These are phyloP conservation scores for Vandiemenella viatica DNA, from an alignment of 2,888 invertebrate species.

Conservation along the genomic window DNA sequence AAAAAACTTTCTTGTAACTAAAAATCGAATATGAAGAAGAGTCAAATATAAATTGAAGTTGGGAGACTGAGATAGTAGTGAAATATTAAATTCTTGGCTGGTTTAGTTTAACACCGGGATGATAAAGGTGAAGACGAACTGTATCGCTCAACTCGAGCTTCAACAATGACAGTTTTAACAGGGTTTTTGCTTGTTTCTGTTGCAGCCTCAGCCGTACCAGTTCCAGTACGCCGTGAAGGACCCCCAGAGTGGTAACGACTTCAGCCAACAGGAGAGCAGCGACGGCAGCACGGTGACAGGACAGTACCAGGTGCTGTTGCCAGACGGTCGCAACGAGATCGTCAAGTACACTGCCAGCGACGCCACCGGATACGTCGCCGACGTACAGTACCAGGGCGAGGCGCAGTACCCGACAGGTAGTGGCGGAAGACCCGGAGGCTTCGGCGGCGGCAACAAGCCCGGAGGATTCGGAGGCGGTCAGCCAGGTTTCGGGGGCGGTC, in stretches of 20 bases:
- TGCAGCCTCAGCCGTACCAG: conserved; percentile 57
- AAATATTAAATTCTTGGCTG: too few relatives aligned
- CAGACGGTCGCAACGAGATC: conserved; percentile 72
- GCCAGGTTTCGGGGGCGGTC: background rate
- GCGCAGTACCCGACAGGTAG: background rate
- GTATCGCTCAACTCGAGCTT: background rate
- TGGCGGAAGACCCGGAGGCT: conserved; percentile 7
- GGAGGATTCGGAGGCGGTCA: conserved; percentile 1
- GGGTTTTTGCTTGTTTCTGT: too few relatives aligned
- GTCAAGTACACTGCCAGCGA: conserved; percentile 78
- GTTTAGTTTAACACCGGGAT: too few relatives aligned
- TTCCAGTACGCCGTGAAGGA: conserved; percentile 78
- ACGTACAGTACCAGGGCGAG: conserved; percentile 56
- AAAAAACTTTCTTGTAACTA: too few relatives aligned
- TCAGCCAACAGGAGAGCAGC: conserved; percentile 71
- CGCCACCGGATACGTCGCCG: conserved; percentile 81
- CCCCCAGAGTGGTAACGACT: conserved; percentile 61
- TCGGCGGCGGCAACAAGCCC: conserved; percentile 7
- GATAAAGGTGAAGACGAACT: background rate
- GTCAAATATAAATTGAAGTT: too few relatives aligned
- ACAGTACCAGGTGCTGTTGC: conserved; percentile 67
- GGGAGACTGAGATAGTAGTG: too few relatives aligned
- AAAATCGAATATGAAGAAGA: too few relatives aligned
- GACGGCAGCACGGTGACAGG: conserved; percentile 64
- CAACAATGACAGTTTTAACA: too few relatives aligned